Percentiles rank a stretch among this genome's conserved stretches.
Conservation (phyloP, 2,113 vertebrate genomes). For the Pangasianodon gigas region DNA sequence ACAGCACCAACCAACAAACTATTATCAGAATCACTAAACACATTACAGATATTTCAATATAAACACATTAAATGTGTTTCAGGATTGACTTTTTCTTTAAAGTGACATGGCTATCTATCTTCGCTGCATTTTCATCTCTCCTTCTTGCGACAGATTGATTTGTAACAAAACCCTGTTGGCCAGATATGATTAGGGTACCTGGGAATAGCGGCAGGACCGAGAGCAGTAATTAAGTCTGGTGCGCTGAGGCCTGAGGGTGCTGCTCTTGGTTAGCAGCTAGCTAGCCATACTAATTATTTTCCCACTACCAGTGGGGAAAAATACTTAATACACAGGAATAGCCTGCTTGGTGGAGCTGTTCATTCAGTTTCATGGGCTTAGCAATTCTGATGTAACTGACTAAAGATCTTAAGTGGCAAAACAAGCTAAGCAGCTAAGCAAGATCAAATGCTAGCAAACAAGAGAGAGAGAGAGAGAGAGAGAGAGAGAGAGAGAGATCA, state of each 20-base stretch:
- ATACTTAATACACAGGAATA: not conserved
- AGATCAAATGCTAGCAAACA: not conserved
- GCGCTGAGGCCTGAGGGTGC: constrained; percentile 45
- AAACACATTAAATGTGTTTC: not conserved
- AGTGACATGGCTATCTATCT: not conserved
- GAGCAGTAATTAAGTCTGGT: constrained; percentile 53
- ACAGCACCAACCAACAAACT: not conserved
- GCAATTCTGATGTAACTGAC: not conserved
- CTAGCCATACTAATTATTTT: constrained; percentile 7
- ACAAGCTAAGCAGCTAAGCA: not conserved
- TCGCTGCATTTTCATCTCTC: not conserved
- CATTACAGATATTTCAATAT: not conserved
- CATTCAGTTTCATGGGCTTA: not conserved
- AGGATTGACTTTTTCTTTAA: not conserved
- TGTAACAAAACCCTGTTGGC: constrained; percentile 52
- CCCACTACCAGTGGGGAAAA: not conserved
- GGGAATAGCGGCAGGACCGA: constrained; percentile 31
- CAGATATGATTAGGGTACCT: constrained; percentile 54
- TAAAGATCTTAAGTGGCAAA: not conserved
- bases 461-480: not conserved
- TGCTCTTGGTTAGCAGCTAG: constrained; percentile 12
- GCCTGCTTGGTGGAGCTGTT: not conserved
- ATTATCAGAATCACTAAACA: not conserved
- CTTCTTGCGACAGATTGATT: constrained; percentile 51
- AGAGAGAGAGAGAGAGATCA: not conserved